Conservation (phyloP, 1,140 invertebrate genomes). For the Sogatella furcifera region DNA sequence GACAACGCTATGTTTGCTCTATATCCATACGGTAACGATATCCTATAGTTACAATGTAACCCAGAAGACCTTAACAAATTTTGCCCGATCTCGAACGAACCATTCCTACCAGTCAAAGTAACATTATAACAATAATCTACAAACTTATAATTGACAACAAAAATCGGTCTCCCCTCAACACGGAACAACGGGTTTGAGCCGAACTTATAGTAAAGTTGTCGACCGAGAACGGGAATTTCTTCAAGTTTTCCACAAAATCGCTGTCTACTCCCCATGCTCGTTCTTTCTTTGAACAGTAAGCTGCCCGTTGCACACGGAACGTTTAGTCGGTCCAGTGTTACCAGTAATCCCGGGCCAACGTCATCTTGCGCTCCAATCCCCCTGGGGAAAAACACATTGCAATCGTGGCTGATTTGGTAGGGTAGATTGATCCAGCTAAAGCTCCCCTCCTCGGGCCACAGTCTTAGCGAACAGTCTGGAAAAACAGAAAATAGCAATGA, state of each 20-base stretch:
- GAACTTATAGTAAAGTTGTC: slow-evolving; percentile 41
- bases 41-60: slow-evolving; percentile 46
- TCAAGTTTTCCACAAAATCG: slow-evolving; percentile 48
- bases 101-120: slow-evolving; percentile 43
- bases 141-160: slow-evolving; percentile 44
- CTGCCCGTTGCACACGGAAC: slow-evolving; percentile 44
- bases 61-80: slow-evolving; percentile 26
- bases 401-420: slow-evolving; percentile 22
- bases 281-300: slow-evolving; percentile 39
- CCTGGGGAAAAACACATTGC: slow-evolving; percentile 32
- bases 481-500: slow-evolving; percentile 8
- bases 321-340: slow-evolving; percentile 47
- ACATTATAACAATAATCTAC: slow-evolving; percentile 55
- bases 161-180: slow-evolving; percentile 44
- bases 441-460: slow-evolving; percentile 24
- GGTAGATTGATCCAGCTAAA: slow-evolving; percentile 30
- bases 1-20: slow-evolving; percentile 21
- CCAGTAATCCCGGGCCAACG: slow-evolving; percentile 29
- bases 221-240: slow-evolving; percentile 40
- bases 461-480: slow-evolving; percentile 32
- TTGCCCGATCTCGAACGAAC: slow-evolving; percentile 44
- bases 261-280: not conserved
- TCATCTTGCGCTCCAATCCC: not conserved
- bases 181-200: slow-evolving; percentile 33
- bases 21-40: slow-evolving; percentile 51